These are phyloP conservation scores for Aselliscus stoliczkanus DNA, from an alignment of 2,797 vertebrate genomes.

Conservation along the genomic window DNA sequence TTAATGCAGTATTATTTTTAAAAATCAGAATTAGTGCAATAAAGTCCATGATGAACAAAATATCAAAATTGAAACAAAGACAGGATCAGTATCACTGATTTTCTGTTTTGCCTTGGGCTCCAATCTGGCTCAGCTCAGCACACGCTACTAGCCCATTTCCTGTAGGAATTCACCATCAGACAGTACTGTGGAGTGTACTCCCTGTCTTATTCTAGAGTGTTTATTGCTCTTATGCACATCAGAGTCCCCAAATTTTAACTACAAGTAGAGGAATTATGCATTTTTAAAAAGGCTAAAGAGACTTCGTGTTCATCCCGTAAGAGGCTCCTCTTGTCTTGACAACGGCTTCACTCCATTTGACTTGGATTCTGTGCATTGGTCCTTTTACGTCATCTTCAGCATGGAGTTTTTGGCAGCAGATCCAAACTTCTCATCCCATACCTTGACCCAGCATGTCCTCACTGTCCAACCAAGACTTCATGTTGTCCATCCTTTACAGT, in stretches of 20 bases:
- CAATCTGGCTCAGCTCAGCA: neutral
- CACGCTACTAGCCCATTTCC: neutral
- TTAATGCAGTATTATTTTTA: neutral
- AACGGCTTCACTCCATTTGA: neutral
- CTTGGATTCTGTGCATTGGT: neutral
- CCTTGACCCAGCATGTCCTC: neutral
- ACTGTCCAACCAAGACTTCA: neutral
- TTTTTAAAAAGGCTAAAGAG: neutral
- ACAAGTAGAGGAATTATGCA: neutral
- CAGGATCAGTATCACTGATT: neutral
- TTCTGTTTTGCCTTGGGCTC: neutral
- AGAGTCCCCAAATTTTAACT: neutral
- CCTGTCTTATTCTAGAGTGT: neutral
- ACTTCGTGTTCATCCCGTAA: neutral
- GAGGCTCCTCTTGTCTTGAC: neutral
- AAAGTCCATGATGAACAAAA: neutral
- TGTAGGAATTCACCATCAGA: neutral
- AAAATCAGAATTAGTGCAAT: neutral
- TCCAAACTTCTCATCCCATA: neutral
- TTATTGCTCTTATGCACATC: neutral
- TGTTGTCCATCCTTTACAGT: neutral
- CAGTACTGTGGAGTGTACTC: neutral
- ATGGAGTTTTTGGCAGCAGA: neutral
- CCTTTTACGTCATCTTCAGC: neutral
- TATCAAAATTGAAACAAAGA: neutral